Base-by-base conservation (phyloP, 1,140 invertebrate genomes). In the Venturia canescens region DNA sequence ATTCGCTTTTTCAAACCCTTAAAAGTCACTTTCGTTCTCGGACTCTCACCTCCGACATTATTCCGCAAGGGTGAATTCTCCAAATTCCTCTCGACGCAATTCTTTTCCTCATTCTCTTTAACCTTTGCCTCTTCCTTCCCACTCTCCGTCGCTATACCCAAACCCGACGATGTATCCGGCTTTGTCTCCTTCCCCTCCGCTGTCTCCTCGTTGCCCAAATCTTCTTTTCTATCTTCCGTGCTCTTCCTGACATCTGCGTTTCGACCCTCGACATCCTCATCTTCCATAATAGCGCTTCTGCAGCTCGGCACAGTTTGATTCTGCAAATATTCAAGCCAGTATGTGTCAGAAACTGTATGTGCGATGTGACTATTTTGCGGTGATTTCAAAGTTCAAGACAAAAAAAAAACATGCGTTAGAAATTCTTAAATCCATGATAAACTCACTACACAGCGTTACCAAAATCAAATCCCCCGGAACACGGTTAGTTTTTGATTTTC, bases 251-350 rank as follows among this genome's bases (percentile, higher is more conserved):
- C 83, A 78, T 92, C 88, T 84, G 86, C 83, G 70, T 88, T 84
- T 87, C 86, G 86, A 82, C 84, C 82, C 60, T 92, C 90, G 83
- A 87, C 88, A 83, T 91, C 90, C 50, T 91, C 91, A 91, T 92
- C 91, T 88, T 92, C 91, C 91, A 92, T 92, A 91, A 87, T 91
- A 89, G 82, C 78, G 71, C 79, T 80, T 79, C 66, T 74, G 16
- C 34, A 69, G 74, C 71, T 53, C 11, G 18, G 2, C 16, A 53
- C 66, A 27, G 78, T 78, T 57, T 66, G 23, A 21, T 48, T 53
- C 71, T 80, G 38, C 38, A 5, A 44, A 44, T 11, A 44, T 44
- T 44, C 11, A 44, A 44, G 38, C 38, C 38, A 44, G 13, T 11
- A 44, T 11, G 13, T 44, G 38, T 44, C 7, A 44, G 38, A 44